Evolutionary conservation across 2,113 vertebrate species (phyloP).

Genomic region (Sula dactylatra): DNA sequence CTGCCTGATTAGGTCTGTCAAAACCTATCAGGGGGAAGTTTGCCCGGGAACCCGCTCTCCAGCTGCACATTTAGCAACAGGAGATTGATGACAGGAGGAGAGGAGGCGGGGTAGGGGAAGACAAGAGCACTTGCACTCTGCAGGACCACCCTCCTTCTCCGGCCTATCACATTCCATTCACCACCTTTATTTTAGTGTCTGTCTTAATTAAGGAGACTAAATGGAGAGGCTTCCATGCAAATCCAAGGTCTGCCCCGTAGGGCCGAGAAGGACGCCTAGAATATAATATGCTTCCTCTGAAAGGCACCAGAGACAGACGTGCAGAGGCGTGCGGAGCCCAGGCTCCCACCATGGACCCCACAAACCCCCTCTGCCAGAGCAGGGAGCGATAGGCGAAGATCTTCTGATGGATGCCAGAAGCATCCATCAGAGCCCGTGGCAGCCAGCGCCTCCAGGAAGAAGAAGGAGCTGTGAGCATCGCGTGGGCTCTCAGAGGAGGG

Average conservation of each 20-base stretch:
- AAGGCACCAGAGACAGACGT: neutral
- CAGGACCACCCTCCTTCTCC: neutral
- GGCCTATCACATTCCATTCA: neutral
- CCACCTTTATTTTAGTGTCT: neutral
- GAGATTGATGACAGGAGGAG: neutral
- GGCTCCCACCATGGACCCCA: accelerated
- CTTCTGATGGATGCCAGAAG: neutral
- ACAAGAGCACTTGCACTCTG: neutral
- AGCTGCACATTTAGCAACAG: neutral
- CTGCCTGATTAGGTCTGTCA: conserved; percentile 50
- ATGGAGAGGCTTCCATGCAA: neutral
- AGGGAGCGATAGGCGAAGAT: neutral
- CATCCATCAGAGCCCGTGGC: neutral
- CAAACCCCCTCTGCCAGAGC: neutral
- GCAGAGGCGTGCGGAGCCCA: neutral
- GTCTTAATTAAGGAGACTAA: conserved; percentile 39
- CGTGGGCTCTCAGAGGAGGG: neutral
- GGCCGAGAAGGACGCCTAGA: neutral
- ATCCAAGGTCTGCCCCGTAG: neutral
- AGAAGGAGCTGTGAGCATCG: neutral
- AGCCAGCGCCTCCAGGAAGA: accelerated
- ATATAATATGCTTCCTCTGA: neutral
- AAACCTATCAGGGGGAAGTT: conserved; percentile 4
- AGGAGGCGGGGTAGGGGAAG: neutral
- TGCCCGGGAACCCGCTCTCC: neutral